Conservation (phyloP, 2,797 vertebrate genomes). For the Peromyscus melanophrys region DNA sequence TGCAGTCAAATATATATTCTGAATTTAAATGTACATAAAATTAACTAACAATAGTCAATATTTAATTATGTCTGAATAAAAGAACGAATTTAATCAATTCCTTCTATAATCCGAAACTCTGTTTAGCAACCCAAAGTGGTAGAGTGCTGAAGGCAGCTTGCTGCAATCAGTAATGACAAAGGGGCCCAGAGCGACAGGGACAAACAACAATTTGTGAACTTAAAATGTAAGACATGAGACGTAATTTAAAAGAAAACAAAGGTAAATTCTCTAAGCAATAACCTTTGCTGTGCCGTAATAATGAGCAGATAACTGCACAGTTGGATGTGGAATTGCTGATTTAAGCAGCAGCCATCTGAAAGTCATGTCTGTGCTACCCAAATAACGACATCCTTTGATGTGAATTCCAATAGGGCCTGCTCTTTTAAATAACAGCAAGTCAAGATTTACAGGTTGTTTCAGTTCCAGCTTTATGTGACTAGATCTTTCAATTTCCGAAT, state of each 20-base stretch:
- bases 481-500: conserved; percentile 18
- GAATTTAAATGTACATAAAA: conserved; percentile 26
- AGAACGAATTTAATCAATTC: neutral
- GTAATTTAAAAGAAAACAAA: neutral
- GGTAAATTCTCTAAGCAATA: neutral
- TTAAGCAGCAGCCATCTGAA: conserved; percentile 66
- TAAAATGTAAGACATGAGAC: neutral
- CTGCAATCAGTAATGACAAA: neutral
- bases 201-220: neutral
- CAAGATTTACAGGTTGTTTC: conserved; percentile 32
- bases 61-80: conserved; percentile 56
- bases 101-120: neutral
- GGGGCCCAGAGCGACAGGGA: neutral
- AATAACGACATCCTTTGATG: conserved; percentile 10
- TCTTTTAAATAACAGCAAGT: conserved; percentile 65
- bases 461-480: conserved; percentile 26
- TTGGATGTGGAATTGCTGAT: conserved; percentile 79
- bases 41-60: conserved; percentile 27
- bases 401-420: neutral
- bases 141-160: neutral
- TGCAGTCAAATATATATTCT: conserved; percentile 26
- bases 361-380: conserved; percentile 35
- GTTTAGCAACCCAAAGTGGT: neutral
- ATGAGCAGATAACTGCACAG: neutral
- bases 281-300: neutral